Conservation (phyloP, 2,113 vertebrate genomes). For the Haplochromis burtoni region DNA sequence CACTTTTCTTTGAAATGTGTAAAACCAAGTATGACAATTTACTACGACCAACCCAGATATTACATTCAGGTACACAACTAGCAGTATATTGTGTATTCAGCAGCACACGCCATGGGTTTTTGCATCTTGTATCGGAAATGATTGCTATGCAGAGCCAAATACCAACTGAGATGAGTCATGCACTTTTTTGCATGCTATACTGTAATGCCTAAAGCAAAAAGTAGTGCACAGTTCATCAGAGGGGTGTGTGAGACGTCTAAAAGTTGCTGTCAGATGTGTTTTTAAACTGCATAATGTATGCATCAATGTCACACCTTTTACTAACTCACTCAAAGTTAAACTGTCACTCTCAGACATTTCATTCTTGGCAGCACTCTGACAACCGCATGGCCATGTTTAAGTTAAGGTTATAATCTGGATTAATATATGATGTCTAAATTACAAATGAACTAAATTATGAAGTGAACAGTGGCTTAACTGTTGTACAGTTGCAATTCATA, state of each 20-base stretch:
- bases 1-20: background rate
- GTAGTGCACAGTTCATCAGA: background rate
- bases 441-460: background rate
- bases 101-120: background rate
- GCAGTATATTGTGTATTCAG: background rate
- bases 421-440: background rate
- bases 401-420: background rate
- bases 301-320: background rate
- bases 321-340: background rate
- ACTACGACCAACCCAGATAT: background rate
- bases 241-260: background rate
- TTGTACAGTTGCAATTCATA: background rate
- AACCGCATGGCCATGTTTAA: background rate
- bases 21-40: background rate
- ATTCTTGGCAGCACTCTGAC: background rate
- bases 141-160: background rate
- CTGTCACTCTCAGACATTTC: background rate
- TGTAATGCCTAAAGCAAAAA: background rate
- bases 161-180: background rate
- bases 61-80: background rate
- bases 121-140: background rate
- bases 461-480: background rate
- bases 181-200: constrained; percentile 10
- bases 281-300: background rate
- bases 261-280: background rate